phyloP scores from a whole-genome alignment of 1,140 invertebrate genomes.

The Anastrepha ludens region DNA sequence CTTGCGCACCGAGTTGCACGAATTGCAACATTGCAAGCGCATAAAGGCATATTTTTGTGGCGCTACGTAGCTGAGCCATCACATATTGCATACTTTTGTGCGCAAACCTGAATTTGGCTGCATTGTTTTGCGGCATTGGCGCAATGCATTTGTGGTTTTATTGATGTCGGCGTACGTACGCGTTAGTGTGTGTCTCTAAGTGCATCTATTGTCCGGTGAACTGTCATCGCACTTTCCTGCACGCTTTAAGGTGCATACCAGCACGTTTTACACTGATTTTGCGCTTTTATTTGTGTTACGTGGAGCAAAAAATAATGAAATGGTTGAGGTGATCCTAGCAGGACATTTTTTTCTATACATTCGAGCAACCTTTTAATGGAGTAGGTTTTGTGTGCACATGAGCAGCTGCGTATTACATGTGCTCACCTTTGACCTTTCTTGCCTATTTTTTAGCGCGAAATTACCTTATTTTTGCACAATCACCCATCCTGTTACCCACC shows the following conservation, averaged over 20 bases:
- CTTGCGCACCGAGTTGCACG: not conserved
- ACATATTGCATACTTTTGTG: slow-evolving; percentile 33
- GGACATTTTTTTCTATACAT: no score
- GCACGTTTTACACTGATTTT: not conserved
- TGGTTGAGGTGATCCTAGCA: no score
- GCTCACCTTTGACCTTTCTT: slow-evolving; percentile 12
- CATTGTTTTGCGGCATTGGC: not conserved
- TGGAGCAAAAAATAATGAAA: not conserved
- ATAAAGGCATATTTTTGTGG: not conserved
- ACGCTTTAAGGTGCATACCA: not conserved
- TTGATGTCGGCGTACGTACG: not conserved
- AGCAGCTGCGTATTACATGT: not conserved
- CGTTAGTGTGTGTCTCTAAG: not conserved
- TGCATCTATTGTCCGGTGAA: not conserved
- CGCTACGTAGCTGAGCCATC: not conserved
- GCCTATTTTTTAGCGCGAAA: slow-evolving; percentile 16
- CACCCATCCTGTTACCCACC: not conserved
- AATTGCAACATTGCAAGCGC: not conserved
- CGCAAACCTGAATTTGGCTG: not conserved
- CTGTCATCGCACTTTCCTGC: not conserved
- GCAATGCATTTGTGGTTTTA: slow-evolving; percentile 2
- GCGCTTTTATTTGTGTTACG: not conserved
- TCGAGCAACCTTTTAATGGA: no score
- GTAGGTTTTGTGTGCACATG: not conserved
- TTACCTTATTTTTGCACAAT: not conserved